Evolutionary conservation across 1,140 invertebrate genomes (phyloP).

Genomic region (Drosophila nebulosa): DNA sequence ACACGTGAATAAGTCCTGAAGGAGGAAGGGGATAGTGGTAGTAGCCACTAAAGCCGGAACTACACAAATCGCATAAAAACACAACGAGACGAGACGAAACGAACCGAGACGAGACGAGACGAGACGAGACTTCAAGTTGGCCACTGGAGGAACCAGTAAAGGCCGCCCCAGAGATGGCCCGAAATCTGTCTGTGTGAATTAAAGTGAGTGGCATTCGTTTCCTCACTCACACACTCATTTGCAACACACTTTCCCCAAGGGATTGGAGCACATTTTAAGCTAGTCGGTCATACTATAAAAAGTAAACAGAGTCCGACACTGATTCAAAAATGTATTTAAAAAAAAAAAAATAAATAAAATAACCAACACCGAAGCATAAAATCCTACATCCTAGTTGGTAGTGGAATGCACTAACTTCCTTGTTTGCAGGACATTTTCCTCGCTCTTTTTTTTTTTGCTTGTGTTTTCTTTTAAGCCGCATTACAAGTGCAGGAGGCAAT

Average conservation of each 20-base stretch:
- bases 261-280: neutral
- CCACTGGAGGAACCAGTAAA: conserved; percentile 4
- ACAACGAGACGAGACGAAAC: conserved; percentile 7
- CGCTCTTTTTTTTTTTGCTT: neutral
- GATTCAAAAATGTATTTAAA: conserved; percentile 77
- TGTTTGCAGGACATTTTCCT: neutral
- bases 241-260: neutral
- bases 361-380: conserved; percentile 30
- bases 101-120: conserved; percentile 2
- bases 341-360: conserved; percentile 28
- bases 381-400: neutral
- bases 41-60: conserved; percentile 62
- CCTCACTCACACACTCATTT: neutral
- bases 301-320: conserved; percentile 66
- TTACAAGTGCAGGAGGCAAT: conserved; percentile 68
- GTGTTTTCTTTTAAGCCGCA: conserved; percentile 57
- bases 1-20: conserved; percentile 10
- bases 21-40: neutral
- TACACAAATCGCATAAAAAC: conserved; percentile 74
- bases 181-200: neutral
- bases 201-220: conserved; percentile 25
- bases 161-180: conserved; percentile 5
- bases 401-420: conserved; percentile 21
- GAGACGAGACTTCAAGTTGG: conserved; percentile 8
- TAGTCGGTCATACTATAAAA: conserved; percentile 34